Evolutionary conservation across 1,140 invertebrate genomes (phyloP).

Genomic region (Lepidurus couesii): DNA sequence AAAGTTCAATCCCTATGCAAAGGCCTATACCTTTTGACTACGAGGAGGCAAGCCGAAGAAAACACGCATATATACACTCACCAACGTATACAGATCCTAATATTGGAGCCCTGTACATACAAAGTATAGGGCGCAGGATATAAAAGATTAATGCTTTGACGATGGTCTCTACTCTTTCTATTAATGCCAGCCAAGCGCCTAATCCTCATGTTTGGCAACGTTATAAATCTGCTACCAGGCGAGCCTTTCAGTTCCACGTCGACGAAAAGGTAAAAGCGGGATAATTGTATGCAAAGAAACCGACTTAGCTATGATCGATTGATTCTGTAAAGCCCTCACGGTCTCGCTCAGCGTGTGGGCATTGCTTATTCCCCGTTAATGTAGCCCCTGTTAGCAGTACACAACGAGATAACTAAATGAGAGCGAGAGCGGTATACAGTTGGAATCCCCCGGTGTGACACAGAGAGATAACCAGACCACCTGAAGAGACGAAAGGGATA

Average conservation of each 20-base stretch:
- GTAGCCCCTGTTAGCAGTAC: not conserved
- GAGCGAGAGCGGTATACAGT: not conserved
- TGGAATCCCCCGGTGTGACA: not conserved
- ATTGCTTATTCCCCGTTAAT: slow-evolving; percentile 3
- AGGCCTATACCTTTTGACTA: not conserved
- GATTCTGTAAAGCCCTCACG: slow-evolving; percentile 1
- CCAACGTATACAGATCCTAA: not conserved
- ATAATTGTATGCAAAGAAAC: slow-evolving; percentile 15
- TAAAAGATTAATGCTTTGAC: too few species aligned
- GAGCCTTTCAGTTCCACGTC: not conserved
- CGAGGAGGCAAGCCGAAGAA: not conserved
- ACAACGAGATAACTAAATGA: not conserved
- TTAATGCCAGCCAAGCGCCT: not conserved
- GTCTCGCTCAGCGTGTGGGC: not conserved
- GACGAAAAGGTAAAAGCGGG: not conserved
- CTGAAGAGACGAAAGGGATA: not conserved
- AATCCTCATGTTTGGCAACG: slow-evolving; percentile 15
- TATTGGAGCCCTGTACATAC: not conserved
- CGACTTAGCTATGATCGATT: slow-evolving; percentile 10
- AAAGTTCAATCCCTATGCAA: not conserved
- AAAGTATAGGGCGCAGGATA: not conserved
- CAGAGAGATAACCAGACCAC: not conserved
- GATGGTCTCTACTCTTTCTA: not conserved
- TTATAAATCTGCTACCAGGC: slow-evolving; percentile 6
- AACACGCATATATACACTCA: not conserved